Conservation (phyloP, 2,888 invertebrate genomes). For the Andrena trimmerana region DNA sequence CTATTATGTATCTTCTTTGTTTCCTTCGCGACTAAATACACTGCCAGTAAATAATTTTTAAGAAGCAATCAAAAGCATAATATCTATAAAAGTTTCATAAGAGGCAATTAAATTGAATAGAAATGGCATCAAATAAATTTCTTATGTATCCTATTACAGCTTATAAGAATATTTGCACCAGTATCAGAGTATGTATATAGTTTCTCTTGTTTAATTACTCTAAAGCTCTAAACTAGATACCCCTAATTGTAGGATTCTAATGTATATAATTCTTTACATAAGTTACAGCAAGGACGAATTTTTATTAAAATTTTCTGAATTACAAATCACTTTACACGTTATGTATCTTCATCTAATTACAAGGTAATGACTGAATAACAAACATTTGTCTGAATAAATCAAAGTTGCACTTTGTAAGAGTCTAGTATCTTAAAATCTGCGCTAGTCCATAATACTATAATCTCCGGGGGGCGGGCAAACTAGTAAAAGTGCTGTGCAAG, state of each 20-base stretch:
- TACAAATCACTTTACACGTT: constrained; percentile 22
- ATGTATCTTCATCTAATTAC: constrained; percentile 12
- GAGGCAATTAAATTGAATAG: neutral
- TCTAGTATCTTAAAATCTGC: constrained; percentile 1
- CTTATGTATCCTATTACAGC: constrained; percentile 8
- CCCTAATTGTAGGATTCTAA: constrained; percentile 3
- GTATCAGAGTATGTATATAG: neutral
- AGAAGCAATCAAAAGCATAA: neutral
- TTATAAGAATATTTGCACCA: constrained; percentile 17
- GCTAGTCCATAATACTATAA: neutral
- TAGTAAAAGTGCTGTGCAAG: too few relatives aligned
- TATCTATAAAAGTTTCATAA: neutral
- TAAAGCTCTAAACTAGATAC: constrained; percentile 12
- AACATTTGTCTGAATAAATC: neutral
- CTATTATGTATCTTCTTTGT: constrained; percentile 2
- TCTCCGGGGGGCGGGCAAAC: too few relatives aligned
- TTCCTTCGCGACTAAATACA: constrained; percentile 1
- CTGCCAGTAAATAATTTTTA: neutral
- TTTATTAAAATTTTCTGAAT: constrained; percentile 2
- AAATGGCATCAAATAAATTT: constrained; percentile 5
- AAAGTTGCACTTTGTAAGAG: neutral
- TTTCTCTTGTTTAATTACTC: neutral
- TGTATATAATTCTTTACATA: neutral
- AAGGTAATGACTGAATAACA: neutral
- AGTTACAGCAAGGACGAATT: constrained; percentile 19